Evolutionary conservation across 2,797 vertebrate species (phyloP).

Genomic region (Danio albolineatus): DNA sequence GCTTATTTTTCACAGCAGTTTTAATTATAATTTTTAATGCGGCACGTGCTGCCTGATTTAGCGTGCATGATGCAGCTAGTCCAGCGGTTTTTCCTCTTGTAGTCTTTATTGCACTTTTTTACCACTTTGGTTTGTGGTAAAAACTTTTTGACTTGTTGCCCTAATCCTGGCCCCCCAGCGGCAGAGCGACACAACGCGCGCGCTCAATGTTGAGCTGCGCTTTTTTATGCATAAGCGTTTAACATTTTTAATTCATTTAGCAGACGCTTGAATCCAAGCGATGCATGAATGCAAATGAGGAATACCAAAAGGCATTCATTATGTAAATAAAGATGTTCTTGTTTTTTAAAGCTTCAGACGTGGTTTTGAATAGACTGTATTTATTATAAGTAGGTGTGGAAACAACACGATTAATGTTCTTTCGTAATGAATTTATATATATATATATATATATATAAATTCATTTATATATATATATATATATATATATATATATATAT

Average conservation of each 20-base stretch:
- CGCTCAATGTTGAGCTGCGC: not conserved
- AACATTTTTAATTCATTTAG: too few species aligned
- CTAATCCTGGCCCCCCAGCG: constrained; percentile 1
- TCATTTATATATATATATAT: too few species aligned
- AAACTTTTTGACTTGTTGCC: constrained; percentile 23
- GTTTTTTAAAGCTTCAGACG: too few species aligned
- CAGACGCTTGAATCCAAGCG: too few species aligned
- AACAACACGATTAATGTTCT: not conserved
- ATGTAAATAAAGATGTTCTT: too few species aligned
- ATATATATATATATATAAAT: too few species aligned
- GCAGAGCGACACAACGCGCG: not conserved
- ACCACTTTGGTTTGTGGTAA: not conserved
- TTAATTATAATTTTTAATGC: not conserved
- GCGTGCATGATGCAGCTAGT: not conserved
- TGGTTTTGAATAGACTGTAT: not conserved
- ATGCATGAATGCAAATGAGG: too few species aligned
- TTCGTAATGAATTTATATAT: not conserved
- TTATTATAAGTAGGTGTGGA: not conserved
- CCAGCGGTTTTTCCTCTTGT: not conserved
- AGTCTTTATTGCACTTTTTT: not conserved
- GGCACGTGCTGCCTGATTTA: not conserved
- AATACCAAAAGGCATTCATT: too few species aligned
- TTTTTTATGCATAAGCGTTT: not conserved
- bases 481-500: too few species aligned
- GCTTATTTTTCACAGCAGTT: not conserved